phyloP scores from a whole-genome alignment of 1,140 invertebrate genomes.

The Meteorus sp. region DNA sequence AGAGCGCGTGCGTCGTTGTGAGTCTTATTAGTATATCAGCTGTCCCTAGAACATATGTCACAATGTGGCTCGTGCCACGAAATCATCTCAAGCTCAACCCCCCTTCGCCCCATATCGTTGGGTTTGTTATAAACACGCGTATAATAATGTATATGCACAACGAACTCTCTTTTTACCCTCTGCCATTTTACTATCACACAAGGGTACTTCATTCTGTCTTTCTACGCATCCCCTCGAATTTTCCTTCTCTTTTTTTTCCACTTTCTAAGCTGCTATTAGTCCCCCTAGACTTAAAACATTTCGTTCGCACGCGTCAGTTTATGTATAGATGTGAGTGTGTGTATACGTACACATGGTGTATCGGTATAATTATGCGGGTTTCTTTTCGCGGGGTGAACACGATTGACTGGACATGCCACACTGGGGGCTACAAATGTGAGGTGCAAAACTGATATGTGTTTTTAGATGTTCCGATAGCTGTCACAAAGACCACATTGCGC shows the following conservation, averaged over 20 bases:
- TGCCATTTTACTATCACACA: too few species aligned
- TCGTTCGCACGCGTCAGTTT: conserved; percentile 26
- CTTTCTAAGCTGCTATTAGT: conserved; percentile 1
- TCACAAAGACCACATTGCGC: too few species aligned
- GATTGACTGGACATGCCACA: conserved; percentile 4
- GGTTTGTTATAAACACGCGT: conserved; percentile 10
- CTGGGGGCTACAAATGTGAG: too few species aligned
- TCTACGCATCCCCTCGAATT: background rate
- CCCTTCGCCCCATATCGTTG: background rate
- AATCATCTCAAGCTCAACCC: background rate
- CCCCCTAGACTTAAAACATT: conserved; percentile 7
- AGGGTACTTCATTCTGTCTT: background rate
- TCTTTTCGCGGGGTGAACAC: background rate
- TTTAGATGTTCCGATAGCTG: background rate
- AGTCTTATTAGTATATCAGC: conserved; percentile 25
- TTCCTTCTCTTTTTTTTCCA: conserved; percentile 5
- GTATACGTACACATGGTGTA: too few species aligned
- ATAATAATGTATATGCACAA: background rate
- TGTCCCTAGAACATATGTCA: conserved; percentile 23
- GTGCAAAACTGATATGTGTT: background rate
- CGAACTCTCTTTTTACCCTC: background rate
- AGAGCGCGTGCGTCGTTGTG: conserved; percentile 4
- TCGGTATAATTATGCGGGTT: conserved; percentile 18
- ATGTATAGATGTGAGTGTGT: background rate
- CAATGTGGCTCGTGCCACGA: conserved; percentile 26